Evolutionary conservation across 2,113 vertebrate species (phyloP).

Genomic region (Halcyon malimbica): DNA sequence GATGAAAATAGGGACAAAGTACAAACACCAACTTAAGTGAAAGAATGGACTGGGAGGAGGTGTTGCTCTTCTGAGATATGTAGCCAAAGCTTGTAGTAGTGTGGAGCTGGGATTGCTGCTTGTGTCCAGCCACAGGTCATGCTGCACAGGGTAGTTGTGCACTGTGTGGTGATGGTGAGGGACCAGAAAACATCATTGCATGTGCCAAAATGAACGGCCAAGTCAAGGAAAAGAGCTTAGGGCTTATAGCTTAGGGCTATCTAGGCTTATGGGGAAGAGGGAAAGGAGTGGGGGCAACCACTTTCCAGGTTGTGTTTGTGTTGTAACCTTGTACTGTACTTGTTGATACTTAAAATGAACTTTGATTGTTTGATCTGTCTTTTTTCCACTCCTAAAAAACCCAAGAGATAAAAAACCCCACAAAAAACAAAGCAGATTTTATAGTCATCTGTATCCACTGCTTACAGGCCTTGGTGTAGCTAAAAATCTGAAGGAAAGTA

Average conservation of each 20-base stretch:
- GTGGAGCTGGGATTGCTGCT: neutral
- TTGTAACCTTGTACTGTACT: neutral
- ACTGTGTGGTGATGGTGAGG: neutral
- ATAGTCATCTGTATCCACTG: neutral
- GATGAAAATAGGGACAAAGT: neutral
- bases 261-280: too few species aligned
- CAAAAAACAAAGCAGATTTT: neutral
- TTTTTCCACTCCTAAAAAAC: neutral
- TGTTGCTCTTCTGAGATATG: accelerated
- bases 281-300: too few species aligned
- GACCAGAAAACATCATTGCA: neutral
- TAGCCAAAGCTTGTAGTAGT: too few species aligned
- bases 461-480: neutral
- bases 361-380: neutral
- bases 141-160: accelerated
- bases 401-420: neutral
- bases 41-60: neutral
- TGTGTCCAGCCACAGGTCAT: neutral
- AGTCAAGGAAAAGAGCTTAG: neutral
- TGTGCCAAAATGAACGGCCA: neutral
- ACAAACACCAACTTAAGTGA: accelerated
- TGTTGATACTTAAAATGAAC: neutral
- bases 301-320: too few species aligned
- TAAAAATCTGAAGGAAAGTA: neutral
- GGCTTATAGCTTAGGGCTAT: neutral